Evolutionary conservation across 2,113 vertebrate genomes (phyloP), one percentile per base, ranked within the genome.

Genomic region (Poecile atricapillus): DNA sequence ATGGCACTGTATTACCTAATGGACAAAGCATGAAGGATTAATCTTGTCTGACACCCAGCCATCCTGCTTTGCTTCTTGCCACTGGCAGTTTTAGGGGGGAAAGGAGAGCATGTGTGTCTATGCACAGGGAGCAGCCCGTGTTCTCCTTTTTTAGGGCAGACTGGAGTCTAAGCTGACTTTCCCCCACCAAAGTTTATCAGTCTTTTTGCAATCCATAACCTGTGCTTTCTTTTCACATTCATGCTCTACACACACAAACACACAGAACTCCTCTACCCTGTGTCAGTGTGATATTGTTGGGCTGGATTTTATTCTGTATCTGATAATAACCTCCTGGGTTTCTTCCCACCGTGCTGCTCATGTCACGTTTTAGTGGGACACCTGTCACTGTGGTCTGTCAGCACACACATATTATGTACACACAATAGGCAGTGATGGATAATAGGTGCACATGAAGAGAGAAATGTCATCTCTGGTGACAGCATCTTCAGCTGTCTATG

Each of bases 401-500:
- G 28, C 20, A 27, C 53, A 27, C 22, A 4, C 2, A 1, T 15
- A 4, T 30, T 25, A 10, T 31, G 37, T 44, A 8, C 16, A 9
- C 3, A 2, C 4, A 46, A 41, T 3, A 18, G 78, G 7, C 44
- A 79, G 43, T 30, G 39, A 13, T 53, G 67, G 62, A 4, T 44
- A 27, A 33, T 6, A 33, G 13, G 19, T 11, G 23, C 35, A 59
- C 17, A 2, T 22, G 17, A 15, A 62, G 31, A 63, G 63, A 35
- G 15, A 68, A 17, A 4, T 11, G 2, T 0, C 35, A 4, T 14
- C 53, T 64, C 4, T 55, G 7, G 4, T 15, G 33, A 56, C 17
- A 37, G 28, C 71, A 49, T 28, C 55, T 71, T 88, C 47, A 63
- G 75, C 53, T 83, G 25, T 71, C 65, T 46, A 0, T 28, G 56